A percentile compares a stretch with the other conserved stretches of the same genome.
These are phyloP conservation scores for Pediacus dermestoides DNA, from an alignment of 2,888 invertebrate species.

Conservation along the genomic window DNA sequence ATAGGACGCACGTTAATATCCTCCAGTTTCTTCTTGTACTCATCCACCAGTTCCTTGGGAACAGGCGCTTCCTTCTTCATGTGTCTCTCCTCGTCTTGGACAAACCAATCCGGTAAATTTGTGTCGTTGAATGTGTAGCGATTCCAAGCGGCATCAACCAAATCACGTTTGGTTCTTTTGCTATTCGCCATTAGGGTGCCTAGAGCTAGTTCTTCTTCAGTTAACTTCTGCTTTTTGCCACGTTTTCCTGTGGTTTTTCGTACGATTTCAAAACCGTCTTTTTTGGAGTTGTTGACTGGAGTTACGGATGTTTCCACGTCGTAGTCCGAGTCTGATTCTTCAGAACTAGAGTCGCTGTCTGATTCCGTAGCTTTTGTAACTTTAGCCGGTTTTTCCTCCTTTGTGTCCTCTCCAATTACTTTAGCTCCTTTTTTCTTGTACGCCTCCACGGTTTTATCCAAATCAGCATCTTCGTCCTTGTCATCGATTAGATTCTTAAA, in stretches of 20 bases:
- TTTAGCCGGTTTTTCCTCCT: conserved; percentile 25
- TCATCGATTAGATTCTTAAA: conserved; percentile 78
- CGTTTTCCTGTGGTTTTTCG: conserved; percentile 48
- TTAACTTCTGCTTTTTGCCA: conserved; percentile 58
- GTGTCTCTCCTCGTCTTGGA: conserved; percentile 87
- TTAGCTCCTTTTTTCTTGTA: conserved; percentile 67
- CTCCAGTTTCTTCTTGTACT: conserved; percentile 76
- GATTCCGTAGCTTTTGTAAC: conserved; percentile 20
- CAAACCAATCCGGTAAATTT: conserved; percentile 94
- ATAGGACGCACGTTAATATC: conserved; percentile 93
- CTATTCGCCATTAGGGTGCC: conserved; percentile 89
- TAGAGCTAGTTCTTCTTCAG: conserved; percentile 85
- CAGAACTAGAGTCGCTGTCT: conserved; percentile 42
- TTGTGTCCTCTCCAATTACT: conserved; percentile 47
- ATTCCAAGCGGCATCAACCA: conserved; percentile 90
- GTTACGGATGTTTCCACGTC: conserved; percentile 48
- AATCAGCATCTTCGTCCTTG: conserved; percentile 82
- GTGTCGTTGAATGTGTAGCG: conserved; percentile 89
- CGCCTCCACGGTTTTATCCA: conserved; percentile 72
- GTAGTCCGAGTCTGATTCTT: conserved; percentile 49
- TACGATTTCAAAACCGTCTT: conserved; percentile 68
- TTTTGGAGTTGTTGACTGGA: conserved; percentile 44
- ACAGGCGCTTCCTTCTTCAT: conserved; percentile 81
- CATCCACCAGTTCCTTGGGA: conserved; percentile 78
- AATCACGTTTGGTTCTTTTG: conserved; percentile 84